phyloP scores from a whole-genome alignment of 2,888 invertebrate species.

The Drepana falcataria region DNA sequence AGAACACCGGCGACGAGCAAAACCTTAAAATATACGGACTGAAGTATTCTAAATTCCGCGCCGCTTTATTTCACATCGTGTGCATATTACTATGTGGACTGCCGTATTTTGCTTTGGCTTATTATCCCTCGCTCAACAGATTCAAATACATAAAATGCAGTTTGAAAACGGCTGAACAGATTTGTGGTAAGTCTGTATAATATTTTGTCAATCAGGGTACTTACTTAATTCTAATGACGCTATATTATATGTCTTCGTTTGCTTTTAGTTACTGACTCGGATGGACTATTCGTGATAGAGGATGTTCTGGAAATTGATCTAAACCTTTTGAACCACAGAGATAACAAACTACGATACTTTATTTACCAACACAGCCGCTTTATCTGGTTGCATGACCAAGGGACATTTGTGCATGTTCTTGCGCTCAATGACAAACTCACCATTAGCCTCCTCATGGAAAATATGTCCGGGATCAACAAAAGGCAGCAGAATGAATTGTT shows the following conservation, averaged over 20 bases:
- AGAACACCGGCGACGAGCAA: conserved; percentile 68
- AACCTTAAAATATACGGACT: conserved; percentile 74
- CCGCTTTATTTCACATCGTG: conserved; percentile 68
- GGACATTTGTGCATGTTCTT: conserved; percentile 67
- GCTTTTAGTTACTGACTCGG: conserved; percentile 64
- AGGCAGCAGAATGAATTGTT: conserved; percentile 78
- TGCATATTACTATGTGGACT: conserved; percentile 73
- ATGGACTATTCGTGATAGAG: conserved; percentile 64
- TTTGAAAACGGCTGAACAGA: conserved; percentile 73
- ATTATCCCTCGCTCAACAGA: conserved; percentile 76
- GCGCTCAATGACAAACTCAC: conserved; percentile 69
- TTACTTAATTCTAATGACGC: too few relatives aligned
- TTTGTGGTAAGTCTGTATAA: conserved; percentile 68
- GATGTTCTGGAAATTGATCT: conserved; percentile 61
- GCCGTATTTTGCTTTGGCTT: conserved; percentile 77
- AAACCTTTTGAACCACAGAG: conserved; percentile 60
- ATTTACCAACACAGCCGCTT: conserved; percentile 77
- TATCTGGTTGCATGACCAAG: conserved; percentile 74
- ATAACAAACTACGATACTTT: conserved; percentile 73
- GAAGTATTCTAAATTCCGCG: conserved; percentile 59
- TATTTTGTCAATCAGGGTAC: not conserved
- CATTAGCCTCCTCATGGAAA: conserved; percentile 70
- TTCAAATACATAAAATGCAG: conserved; percentile 77
- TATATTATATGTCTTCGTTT: too few relatives aligned
- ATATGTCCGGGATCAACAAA: conserved; percentile 72